A percentile compares a stretch with the other conserved stretches of the same genome.
These are phyloP conservation scores for Poeciliopsis infans DNA, from an alignment of 2,797 vertebrate genomes.

Conservation along the genomic window DNA sequence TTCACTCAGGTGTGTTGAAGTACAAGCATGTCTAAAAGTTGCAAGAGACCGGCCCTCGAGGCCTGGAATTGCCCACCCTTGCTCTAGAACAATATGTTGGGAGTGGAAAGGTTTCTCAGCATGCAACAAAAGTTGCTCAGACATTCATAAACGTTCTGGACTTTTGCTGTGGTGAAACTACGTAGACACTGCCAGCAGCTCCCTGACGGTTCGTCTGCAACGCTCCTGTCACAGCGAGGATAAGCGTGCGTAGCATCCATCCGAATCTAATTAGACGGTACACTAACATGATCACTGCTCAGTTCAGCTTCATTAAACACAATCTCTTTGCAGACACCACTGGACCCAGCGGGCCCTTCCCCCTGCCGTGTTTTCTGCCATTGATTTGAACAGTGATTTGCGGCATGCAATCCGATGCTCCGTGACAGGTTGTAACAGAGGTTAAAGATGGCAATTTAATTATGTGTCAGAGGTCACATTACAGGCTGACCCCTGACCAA, in stretches of 20 bases:
- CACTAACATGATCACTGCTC: conserved; percentile 70
- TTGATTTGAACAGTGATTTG: conserved; percentile 78
- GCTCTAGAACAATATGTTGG: not conserved
- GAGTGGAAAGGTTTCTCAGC: not conserved
- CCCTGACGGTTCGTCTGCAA: conserved; percentile 27
- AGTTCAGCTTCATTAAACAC: conserved; percentile 73
- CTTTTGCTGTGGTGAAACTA: not conserved
- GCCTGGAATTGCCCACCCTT: too few species aligned
- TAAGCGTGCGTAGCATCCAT: conserved; percentile 32
- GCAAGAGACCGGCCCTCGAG: too few species aligned
- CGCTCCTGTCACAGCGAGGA: conserved; percentile 16
- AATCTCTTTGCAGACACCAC: conserved; percentile 48
- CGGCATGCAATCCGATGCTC: conserved; percentile 71
- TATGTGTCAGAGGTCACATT: conserved; percentile 83
- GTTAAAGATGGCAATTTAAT: conserved; percentile 86
- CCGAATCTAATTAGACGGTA: conserved; percentile 55
- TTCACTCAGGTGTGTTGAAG: too few species aligned
- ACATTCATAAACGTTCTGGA: not conserved
- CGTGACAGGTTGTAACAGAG: conserved; percentile 79
- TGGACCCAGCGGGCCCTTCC: conserved; percentile 29
- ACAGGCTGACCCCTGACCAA: conserved; percentile 72
- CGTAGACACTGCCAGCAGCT: not conserved
- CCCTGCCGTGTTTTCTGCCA: conserved; percentile 36
- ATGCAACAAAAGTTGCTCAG: not conserved
- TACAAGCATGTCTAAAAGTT: too few species aligned